Base-by-base conservation (phyloP, 2,888 invertebrate genomes). In the Lepeophtheirus nordmannii region DNA sequence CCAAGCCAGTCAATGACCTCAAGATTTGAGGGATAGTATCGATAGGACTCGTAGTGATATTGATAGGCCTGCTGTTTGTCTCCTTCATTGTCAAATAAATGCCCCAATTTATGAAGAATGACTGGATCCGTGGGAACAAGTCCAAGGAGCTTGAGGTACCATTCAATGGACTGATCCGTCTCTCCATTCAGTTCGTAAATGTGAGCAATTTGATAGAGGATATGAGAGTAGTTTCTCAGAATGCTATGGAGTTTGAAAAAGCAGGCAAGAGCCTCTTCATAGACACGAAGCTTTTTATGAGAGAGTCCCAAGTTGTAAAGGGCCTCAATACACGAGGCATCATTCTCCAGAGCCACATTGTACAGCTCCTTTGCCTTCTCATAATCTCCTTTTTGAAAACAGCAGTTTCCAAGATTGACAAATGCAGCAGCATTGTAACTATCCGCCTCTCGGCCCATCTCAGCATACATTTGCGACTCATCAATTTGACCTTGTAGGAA, bases 1-100 rank as follows among this genome's bases (percentile, higher is more conserved):
- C 89, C 91, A 65, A 92, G 80, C 83, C 91, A 91, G 73, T 89
- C 87, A 69, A 91, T 86, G 0, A 89, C 87, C 61, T 83, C 82
- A 67, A 85, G 78, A 73, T 84, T 83, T 30, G 84, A 82, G 20
- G 85, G 85, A 72, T 82, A 83, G 73, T 83, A 82, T 67, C 85
- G 80, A 73, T 82, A 84, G 3, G 84, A 82, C 75, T 89, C 88
- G 73, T 82, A 82, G 73, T 87, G 83, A 75, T 85, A 87, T 72
- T 87, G 86, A 76, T 86, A 86, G 0, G 91, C 89, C 74, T 88
- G 88, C 71, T 89, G 88, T 70, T 89, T 85, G 76, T 98, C 97
- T 1, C 90, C 92, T 72, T 88, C 84, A 68, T 82, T 83, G 72
- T 91, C 91, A 74, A 89, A 91, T 72, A 97, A 81, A 72, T 88